Percentiles rank a stretch among this genome's conserved stretches.
These are phyloP conservation scores for Microcebus jonahi DNA, from an alignment of 2,113 vertebrate species.

Conservation along the genomic window DNA sequence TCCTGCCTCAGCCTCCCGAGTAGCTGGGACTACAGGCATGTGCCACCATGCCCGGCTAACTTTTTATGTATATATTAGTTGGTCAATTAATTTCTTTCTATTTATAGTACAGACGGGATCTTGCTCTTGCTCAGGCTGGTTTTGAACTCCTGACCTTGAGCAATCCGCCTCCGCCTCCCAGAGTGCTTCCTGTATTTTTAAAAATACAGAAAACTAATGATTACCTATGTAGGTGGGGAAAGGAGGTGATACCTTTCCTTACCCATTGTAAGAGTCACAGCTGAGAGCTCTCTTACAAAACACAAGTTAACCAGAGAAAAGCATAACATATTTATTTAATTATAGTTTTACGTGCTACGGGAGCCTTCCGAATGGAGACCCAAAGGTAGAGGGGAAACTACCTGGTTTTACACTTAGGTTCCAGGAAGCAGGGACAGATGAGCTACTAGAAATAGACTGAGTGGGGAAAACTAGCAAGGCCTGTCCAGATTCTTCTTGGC, in stretches of 20 bases:
- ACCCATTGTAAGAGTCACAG: not conserved
- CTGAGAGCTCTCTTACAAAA: not conserved
- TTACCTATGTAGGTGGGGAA: not conserved
- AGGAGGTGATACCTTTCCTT: not conserved
- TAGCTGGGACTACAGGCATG: too few species aligned
- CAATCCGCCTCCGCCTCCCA: too few species aligned
- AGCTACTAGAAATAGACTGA: not conserved
- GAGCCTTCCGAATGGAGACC: not conserved
- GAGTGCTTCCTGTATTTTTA: not conserved
- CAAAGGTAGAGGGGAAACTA: not conserved
- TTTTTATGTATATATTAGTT: too few species aligned
- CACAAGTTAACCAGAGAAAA: not conserved
- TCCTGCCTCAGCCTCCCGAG: too few species aligned
- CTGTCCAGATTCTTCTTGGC: not conserved
- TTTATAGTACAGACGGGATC: too few species aligned
- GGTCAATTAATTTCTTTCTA: too few species aligned
- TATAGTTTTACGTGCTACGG: not conserved
- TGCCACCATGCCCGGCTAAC: too few species aligned
- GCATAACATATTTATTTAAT: not conserved
- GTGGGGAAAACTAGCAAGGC: not conserved
- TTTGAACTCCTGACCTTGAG: too few species aligned
- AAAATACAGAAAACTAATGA: conserved; percentile 23
- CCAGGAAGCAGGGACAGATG: not conserved
- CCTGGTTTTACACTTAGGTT: not conserved
- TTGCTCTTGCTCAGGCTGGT: too few species aligned